Percentiles rank a stretch among this genome's conserved stretches.
Conservation (phyloP, 2,113 vertebrate genomes). For the Ovis canadensis region DNA sequence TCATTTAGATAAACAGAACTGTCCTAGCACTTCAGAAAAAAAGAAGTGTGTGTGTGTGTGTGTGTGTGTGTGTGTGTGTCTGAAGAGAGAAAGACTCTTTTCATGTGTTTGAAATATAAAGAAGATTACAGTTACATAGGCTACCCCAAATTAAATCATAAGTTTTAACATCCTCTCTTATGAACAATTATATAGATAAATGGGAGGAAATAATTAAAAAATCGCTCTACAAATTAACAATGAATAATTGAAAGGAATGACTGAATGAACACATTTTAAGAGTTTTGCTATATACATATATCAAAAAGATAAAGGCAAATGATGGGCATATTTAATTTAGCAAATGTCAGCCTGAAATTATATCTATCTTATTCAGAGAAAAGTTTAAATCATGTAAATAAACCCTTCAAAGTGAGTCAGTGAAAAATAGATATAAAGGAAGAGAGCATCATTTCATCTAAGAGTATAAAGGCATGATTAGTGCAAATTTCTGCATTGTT, state of each 20-base stretch:
- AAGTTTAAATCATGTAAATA: neutral
- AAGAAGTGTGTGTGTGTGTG: neutral
- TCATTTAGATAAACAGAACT: neutral
- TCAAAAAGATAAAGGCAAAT: constrained; percentile 18
- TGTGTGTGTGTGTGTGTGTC: neutral
- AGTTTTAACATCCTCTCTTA: neutral
- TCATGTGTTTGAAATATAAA: neutral
- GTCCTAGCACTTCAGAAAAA: neutral
- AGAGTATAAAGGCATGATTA: neutral
- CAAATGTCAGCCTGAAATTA: constrained; percentile 1
- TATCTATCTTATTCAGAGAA: neutral
- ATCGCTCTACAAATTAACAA: neutral
- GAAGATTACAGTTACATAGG: neutral
- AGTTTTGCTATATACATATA: neutral
- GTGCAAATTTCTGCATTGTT: neutral
- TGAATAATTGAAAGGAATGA: constrained; percentile 7
- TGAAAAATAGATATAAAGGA: neutral
- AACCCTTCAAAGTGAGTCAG: neutral
- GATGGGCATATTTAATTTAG: constrained; percentile 12
- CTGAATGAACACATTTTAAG: neutral
- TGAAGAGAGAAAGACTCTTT: neutral
- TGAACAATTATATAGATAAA: neutral
- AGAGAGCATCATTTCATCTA: neutral
- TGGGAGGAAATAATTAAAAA: neutral
- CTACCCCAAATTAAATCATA: neutral